Conservation (phyloP, 2,888 invertebrate species). For the Globia sparganii region DNA sequence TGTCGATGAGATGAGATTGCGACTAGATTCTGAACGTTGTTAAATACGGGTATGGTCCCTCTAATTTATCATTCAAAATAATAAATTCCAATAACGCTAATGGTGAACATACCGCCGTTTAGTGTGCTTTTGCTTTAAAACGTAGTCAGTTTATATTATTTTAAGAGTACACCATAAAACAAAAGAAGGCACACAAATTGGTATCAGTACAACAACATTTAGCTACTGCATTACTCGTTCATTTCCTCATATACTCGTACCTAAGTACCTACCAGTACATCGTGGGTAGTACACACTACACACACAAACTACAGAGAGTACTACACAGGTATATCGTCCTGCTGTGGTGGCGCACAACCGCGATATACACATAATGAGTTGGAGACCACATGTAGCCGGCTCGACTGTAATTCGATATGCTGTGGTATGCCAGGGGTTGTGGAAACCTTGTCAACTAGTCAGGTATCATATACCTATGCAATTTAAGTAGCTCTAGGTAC, state of each 20-base stretch:
- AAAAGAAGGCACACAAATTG: slow-evolving; percentile 21
- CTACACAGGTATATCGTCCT: slow-evolving; percentile 20
- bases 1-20: background rate
- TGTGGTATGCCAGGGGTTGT: slow-evolving; percentile 38
- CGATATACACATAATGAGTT: slow-evolving; percentile 54
- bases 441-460: slow-evolving; percentile 37
- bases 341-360: slow-evolving; percentile 33
- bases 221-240: slow-evolving; percentile 32
- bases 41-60: background rate
- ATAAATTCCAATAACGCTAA: background rate
- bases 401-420: slow-evolving; percentile 57
- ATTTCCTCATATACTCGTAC: slow-evolving; percentile 11
- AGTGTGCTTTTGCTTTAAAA: no score
- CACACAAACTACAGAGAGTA: no score
- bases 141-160: background rate
- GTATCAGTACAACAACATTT: background rate
- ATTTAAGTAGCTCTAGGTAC: background rate
- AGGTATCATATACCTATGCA: background rate
- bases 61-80: background rate
- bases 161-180: background rate
- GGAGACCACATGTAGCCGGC: slow-evolving; percentile 51
- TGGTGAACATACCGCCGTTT: no score
- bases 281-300: slow-evolving; percentile 1
- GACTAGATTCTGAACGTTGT: background rate
- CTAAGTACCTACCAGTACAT: slow-evolving; percentile 11